Base-by-base conservation (phyloP, 2,797 vertebrate species). In the Serranus cabrilla region DNA sequence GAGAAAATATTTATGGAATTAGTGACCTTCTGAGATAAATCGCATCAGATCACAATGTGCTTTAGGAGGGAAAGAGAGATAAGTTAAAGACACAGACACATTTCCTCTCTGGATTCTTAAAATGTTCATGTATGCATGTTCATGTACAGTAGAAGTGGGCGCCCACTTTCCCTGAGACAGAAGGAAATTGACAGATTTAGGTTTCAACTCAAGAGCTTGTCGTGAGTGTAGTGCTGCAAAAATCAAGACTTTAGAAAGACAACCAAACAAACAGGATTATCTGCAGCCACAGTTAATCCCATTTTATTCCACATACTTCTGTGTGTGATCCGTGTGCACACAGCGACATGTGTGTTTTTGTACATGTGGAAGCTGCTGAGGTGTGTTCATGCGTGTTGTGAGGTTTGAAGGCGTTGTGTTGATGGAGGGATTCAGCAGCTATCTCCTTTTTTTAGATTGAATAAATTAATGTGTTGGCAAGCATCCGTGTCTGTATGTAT, bases 191-290 rank as follows among this genome's bases (percentile, higher is more conserved):
- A 91, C 92, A 92, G 89, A 91, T 88, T 80, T 79, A 59, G 90
- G 89, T 90, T 93, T 85, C 31, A 78, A 81, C 79, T 86, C 72
- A 20, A 9, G 68, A 81, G 77, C 87, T 78, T 68, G 78, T 73
- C 81, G 80, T 71, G 77, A 64, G 85, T 65, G 57, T 71, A 50
- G 27, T 27, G 27, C 70, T 39, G 77, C 6, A 34, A 34, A 34
- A 34, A 34, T 34, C 34, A 34, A 34, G 34, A 78, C 66, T 84
- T 57, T 9, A 12, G 59, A 80, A 75, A 72, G 60, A 80, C 63
- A 81, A 79, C 34, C 70, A 80, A 87, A 89, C 86, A 91, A 92
- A 91, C 89, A 85, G 81, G 87, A 91, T 92, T 91, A 91, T 76
- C 77, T 64, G 61, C 39, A 86, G 80, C 68, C 60, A 73, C 65